These are phyloP conservation scores for Drosophila fuyamai DNA, from an alignment of 1,140 invertebrate genomes.

Conservation along the genomic window DNA sequence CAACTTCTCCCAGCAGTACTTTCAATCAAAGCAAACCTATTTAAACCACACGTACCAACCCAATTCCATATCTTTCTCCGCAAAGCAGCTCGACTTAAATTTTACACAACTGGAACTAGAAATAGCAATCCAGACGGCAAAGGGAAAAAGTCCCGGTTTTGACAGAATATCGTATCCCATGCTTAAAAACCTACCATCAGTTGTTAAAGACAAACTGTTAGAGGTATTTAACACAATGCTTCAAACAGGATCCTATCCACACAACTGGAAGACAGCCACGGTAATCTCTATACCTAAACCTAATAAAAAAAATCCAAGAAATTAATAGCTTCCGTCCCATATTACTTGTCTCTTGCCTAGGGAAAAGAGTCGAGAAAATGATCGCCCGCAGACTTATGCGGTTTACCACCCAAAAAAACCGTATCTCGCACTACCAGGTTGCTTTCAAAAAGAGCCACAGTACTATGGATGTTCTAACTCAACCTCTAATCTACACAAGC, in stretches of 20 bases:
- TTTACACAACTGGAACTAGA: no score
- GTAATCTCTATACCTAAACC: neutral
- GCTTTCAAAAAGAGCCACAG: conserved; percentile 3
- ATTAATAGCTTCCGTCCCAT: no score
- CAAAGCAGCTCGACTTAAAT: neutral
- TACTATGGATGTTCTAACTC: conserved; percentile 3
- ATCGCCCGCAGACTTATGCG: no score
- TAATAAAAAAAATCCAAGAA: neutral
- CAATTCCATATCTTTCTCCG: neutral
- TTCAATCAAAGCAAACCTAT: neutral
- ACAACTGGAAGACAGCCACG: conserved; percentile 3
- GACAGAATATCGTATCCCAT: neutral
- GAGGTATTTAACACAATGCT: neutral
- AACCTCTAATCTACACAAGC: neutral
- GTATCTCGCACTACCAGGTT: neutral
- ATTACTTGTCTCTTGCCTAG: no score
- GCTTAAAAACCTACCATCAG: neutral
- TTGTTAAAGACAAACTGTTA: neutral
- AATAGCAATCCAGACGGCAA: neutral
- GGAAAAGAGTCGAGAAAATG: no score
- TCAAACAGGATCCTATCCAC: neutral
- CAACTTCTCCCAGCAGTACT: neutral
- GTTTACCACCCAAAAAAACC: no score
- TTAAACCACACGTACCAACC: neutral
- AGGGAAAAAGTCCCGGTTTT: neutral